A percentile compares a stretch with the other conserved stretches of the same genome.
These are phyloP conservation scores for Temnothorax longispinosus DNA, from an alignment of 1,140 invertebrate genomes.

Conservation along the genomic window DNA sequence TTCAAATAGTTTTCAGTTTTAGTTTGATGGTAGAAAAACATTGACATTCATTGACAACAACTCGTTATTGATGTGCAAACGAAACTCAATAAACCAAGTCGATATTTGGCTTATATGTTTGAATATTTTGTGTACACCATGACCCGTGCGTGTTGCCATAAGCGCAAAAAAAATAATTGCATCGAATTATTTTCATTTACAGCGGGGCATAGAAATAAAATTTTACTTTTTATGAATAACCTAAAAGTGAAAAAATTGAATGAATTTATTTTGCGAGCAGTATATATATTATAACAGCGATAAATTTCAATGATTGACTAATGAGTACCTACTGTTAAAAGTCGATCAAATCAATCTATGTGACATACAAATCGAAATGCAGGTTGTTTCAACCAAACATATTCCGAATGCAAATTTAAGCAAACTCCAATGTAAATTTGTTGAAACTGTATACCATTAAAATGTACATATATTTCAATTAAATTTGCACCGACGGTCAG, in stretches of 20 bases:
- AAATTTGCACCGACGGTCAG: conserved; percentile 30
- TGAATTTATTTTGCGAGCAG: neutral
- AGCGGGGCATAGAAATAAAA: neutral
- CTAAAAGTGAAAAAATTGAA: neutral
- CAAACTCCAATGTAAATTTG: conserved; percentile 54
- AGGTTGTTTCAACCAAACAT: conserved; percentile 26
- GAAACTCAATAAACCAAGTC: conserved; percentile 17
- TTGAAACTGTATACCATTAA: conserved; percentile 53
- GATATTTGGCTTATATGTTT: conserved; percentile 3
- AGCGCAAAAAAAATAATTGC: neutral
- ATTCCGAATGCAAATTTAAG: conserved; percentile 46
- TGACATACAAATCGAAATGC: conserved; percentile 34
- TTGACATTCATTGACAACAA: neutral
- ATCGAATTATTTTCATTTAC: conserved; percentile 9
- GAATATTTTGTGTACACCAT: neutral
- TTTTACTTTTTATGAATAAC: neutral
- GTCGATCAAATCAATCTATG: conserved; percentile 34
- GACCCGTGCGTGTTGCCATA: neutral
- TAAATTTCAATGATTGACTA: conserved; percentile 29
- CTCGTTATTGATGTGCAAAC: neutral
- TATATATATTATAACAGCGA: neutral
- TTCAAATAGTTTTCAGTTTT: conserved; percentile 5
- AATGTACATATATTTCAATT: conserved; percentile 52
- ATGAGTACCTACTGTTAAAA: conserved; percentile 38
- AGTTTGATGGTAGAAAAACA: neutral